Evolutionary conservation across 2,113 vertebrate species (phyloP), one percentile per base, ranked within the genome.

Genomic region (Fregetta grallaria): DNA sequence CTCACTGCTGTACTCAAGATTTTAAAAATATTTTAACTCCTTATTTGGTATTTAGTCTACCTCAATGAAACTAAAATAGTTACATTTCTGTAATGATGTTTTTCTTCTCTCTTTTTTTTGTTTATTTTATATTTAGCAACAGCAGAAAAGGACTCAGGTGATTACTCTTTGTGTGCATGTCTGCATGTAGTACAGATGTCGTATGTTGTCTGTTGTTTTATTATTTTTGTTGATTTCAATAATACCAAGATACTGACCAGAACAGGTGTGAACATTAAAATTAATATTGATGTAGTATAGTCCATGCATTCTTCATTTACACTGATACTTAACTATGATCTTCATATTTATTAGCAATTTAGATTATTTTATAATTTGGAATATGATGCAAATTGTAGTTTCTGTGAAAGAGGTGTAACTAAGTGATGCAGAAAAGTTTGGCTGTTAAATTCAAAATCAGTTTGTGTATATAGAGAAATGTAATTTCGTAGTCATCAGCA

Each of bases 91-190:
- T 88, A 79, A 50, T n/a, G 42, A 59, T 52, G 19, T 47, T 88
- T 91, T 88, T 81, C 11, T 91, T 92, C 66, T 52, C 17, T 86
- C 70, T 91, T 63, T 91, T 91, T 84, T 97, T 66, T 96, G 94
- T 88, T 91, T 92, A 78, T 92, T 93, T 97, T 96, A 45, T 49
- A 26, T 96, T 97, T 97, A 98, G 97, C 97, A 95, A 94, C 97
- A 63, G 76, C 92, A 42, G 98, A 98, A 90, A 98, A 98, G 97
- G 98, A 98, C 71, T 71, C 98, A 98, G 98, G 98, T 98, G 98
- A 98, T 68, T 86, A 90, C 23, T 71, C 15, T 89, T 83, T 95
- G 50, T 94, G 45, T 92, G 79, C 83, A 74, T 98, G 96, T 95
- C 92, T 98, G 97, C 91, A 71, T 73, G 66, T 92, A 63, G 58